Evolutionary conservation across 2,113 vertebrate genomes (phyloP).

Genomic region (Xiphorhynchus elegans): DNA sequence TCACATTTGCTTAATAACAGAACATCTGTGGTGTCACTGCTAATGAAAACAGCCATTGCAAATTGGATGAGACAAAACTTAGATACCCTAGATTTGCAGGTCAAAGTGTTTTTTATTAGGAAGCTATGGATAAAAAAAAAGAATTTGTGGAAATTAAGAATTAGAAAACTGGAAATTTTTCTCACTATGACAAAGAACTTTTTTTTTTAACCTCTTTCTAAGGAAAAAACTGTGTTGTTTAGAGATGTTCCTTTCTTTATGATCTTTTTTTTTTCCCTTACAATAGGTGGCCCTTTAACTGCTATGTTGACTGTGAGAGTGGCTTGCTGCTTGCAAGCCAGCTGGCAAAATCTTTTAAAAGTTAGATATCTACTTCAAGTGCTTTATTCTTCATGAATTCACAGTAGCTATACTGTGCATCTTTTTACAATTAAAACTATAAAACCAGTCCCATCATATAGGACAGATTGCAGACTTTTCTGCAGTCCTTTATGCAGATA

Average conservation of each 20-base stretch:
- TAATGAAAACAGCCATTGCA: background rate
- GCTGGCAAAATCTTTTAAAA: background rate
- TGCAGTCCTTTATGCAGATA: background rate
- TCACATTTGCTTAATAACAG: background rate
- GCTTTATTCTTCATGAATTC: background rate
- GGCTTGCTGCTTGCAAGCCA: background rate
- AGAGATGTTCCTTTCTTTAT: background rate
- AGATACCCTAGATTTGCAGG: background rate
- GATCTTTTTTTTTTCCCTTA: background rate
- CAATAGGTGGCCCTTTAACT: background rate
- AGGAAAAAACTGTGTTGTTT: background rate
- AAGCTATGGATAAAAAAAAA: background rate
- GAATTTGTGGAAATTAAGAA: background rate
- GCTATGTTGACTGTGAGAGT: background rate
- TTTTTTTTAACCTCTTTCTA: background rate
- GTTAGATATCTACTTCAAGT: background rate
- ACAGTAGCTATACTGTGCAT: background rate
- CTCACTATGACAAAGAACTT: background rate
- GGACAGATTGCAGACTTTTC: background rate
- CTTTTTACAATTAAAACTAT: background rate
- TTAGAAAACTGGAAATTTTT: background rate
- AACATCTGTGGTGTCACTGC: background rate
- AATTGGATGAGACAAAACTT: background rate
- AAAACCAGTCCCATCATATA: background rate
- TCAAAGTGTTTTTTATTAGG: background rate